Conservation (phyloP, 2,113 vertebrate species). For the Ictidomys tridecemlineatus region DNA sequence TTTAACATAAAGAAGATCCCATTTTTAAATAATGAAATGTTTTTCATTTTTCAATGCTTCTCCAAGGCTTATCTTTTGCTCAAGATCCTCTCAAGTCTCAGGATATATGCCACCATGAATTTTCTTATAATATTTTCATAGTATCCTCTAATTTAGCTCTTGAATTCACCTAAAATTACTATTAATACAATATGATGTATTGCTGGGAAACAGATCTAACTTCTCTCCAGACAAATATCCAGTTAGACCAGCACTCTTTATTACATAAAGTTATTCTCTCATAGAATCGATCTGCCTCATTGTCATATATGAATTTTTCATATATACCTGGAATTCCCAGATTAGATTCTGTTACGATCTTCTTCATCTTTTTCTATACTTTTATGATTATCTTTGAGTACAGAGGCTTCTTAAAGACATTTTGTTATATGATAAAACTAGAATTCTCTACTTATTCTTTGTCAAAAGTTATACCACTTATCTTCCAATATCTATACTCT, state of each 20-base stretch:
- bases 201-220: background rate
- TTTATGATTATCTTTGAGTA: background rate
- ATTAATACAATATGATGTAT: background rate
- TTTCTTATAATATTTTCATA: background rate
- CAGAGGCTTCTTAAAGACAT: background rate
- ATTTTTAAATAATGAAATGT: background rate
- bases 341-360: background rate
- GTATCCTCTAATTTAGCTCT: background rate
- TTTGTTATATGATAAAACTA: background rate
- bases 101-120: background rate
- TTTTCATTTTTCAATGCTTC: background rate
- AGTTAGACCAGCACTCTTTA: background rate
- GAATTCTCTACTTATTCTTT: background rate
- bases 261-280: background rate
- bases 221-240: background rate
- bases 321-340: background rate
- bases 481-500: background rate
- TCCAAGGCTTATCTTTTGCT: background rate
- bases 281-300: background rate
- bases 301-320: background rate
- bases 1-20: background rate
- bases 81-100: background rate
- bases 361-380: background rate
- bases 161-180: background rate
- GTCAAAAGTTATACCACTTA: background rate